Conservation (phyloP, 2,113 vertebrate species). For the Rhinogobius similis region DNA sequence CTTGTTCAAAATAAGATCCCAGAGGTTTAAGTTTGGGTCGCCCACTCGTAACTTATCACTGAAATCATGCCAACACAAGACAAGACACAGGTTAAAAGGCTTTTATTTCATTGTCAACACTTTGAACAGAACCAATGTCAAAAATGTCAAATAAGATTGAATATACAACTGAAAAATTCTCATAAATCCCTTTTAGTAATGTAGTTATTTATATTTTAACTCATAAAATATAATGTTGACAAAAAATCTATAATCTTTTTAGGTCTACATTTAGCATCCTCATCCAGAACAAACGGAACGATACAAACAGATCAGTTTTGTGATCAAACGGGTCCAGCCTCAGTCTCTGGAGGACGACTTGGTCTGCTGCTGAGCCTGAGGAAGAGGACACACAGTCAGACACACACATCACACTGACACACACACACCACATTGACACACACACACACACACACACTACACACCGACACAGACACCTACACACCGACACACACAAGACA, state of each 20-base stretch:
- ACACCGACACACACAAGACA: no score
- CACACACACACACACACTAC: no score
- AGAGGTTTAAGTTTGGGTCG: no score
- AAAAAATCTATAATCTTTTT: not conserved
- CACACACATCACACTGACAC: not conserved
- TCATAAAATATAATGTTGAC: not conserved
- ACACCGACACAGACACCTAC: no score
- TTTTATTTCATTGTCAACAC: not conserved
- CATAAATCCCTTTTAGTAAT: not conserved
- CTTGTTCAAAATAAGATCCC: no score
- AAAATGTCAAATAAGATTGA: not conserved
- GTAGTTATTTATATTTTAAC: not conserved
- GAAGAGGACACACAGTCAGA: not conserved
- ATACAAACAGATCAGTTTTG: not conserved
- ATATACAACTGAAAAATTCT: not conserved
- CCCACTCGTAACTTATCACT: no score
- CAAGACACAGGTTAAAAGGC: not conserved
- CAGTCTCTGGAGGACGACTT: slow-evolving; percentile 30
- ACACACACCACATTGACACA: no score
- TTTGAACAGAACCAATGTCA: not conserved
- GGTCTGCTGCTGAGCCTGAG: slow-evolving; percentile 41
- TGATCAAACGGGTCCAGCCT: not conserved
- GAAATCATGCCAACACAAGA: not conserved
- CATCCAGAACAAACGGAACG: not conserved
- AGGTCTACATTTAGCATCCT: not conserved